A percentile compares a stretch with the other conserved stretches of the same genome.
Conservation (phyloP, 1,140 invertebrate species). For the Drosophila melanica region DNA sequence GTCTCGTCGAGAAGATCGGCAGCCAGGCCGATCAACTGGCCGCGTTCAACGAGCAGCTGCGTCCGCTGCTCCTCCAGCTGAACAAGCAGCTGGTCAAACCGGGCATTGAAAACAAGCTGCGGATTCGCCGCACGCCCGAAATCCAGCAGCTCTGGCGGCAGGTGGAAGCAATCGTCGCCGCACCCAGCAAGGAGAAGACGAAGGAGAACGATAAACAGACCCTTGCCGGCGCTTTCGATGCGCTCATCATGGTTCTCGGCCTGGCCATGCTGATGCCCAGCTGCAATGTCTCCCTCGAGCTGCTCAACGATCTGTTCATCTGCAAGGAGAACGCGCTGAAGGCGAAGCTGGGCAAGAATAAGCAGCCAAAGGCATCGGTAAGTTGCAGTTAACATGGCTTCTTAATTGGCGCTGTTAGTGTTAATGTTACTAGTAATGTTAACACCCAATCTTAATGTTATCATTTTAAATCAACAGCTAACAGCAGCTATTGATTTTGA, state of each 20-base stretch:
- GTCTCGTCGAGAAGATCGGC: slow-evolving; percentile 26
- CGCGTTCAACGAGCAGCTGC: not conserved
- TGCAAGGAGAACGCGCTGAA: slow-evolving; percentile 50
- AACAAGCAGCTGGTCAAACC: not conserved
- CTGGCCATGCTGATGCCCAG: slow-evolving; percentile 35
- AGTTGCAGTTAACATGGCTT: not conserved
- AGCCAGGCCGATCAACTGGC: not conserved
- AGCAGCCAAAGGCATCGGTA: slow-evolving; percentile 6
- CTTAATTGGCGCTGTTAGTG: not conserved
- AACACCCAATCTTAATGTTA: too few relatives aligned
- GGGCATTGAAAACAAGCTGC: slow-evolving; percentile 23
- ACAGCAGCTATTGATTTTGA: too few relatives aligned
- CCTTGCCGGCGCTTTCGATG: slow-evolving; percentile 43
- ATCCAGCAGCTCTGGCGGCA: slow-evolving; percentile 32
- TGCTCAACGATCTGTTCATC: slow-evolving; percentile 47
- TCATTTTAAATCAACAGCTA: too few relatives aligned
- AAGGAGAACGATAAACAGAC: not conserved
- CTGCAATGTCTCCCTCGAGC: not conserved
- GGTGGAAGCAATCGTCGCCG: not conserved
- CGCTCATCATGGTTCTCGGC: slow-evolving; percentile 47
- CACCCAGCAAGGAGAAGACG: not conserved
- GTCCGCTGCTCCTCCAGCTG: slow-evolving; percentile 11
- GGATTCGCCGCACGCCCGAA: slow-evolving; percentile 1
- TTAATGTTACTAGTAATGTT: not conserved
- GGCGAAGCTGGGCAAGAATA: slow-evolving; percentile 1